These are phyloP conservation scores for Drosophila niveifrons DNA, from an alignment of 2,888 invertebrate species.

Conservation along the genomic window DNA sequence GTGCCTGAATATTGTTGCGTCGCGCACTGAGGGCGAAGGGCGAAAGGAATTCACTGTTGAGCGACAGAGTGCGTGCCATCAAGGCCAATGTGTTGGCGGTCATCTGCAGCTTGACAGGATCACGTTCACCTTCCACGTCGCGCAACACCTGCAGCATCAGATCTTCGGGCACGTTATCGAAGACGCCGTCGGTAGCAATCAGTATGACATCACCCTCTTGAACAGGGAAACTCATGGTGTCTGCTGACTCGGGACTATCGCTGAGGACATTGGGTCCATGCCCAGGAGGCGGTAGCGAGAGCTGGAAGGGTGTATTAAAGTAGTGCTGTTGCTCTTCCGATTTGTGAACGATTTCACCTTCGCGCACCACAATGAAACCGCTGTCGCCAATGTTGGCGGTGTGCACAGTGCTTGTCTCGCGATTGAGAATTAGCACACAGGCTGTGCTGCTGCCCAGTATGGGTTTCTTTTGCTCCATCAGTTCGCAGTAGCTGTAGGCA, in stretches of 20 bases:
- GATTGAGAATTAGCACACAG: constrained; percentile 97
- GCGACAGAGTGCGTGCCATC: constrained; percentile 97
- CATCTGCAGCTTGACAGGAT: constrained; percentile 92
- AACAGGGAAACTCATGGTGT: constrained; percentile 93
- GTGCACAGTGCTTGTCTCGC: constrained; percentile 94
- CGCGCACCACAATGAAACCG: constrained; percentile 96
- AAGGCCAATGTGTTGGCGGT: constrained; percentile 97
- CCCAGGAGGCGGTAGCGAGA: constrained; percentile 96
- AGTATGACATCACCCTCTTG: constrained; percentile 97
- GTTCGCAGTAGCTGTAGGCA: constrained; percentile 96
- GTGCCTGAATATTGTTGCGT: constrained; percentile 96
- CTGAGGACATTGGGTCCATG: constrained; percentile 94
- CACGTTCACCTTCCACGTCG: constrained; percentile 90
- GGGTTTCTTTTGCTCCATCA: constrained; percentile 95
- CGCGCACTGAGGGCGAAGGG: constrained; percentile 97
- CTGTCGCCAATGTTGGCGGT: constrained; percentile 99
- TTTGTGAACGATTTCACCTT: constrained; percentile 94
- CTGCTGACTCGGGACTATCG: constrained; percentile 97
- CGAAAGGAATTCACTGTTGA: constrained; percentile 97
- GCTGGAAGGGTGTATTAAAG: constrained; percentile 99
- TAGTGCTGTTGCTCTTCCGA: constrained; percentile 99
- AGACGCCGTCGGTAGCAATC: constrained; percentile 98
- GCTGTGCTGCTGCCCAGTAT: constrained; percentile 99
- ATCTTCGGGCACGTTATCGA: constrained; percentile 98
- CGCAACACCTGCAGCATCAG: constrained; percentile 94